phyloP scores from a whole-genome alignment of 2,888 invertebrate genomes.

The Drosophila histrio region DNA sequence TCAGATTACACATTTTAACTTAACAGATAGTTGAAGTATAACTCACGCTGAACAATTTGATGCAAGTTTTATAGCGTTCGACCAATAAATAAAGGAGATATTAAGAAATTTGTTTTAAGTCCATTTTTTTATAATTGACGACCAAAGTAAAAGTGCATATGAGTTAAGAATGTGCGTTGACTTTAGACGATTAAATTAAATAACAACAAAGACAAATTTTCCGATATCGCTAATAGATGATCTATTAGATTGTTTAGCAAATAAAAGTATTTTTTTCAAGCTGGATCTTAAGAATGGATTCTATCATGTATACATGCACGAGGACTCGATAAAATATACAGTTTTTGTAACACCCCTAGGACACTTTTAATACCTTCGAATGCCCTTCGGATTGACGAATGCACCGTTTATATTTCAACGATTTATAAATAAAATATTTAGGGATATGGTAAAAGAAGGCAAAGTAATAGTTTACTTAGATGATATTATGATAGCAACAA shows the following conservation, averaged over 20 bases:
- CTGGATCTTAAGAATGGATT: constrained; percentile 10
- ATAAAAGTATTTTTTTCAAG: constrained; percentile 7
- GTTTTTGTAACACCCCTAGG: constrained; percentile 14
- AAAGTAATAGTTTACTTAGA: constrained; percentile 6
- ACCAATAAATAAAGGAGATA: too few species aligned
- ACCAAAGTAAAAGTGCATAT: constrained; percentile 11
- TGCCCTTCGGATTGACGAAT: constrained; percentile 7
- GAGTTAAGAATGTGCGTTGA: constrained; percentile 16
- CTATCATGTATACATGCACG: constrained; percentile 9
- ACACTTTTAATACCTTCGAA: constrained; percentile 10
- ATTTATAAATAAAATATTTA: too few species aligned
- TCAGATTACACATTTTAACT: too few species aligned
- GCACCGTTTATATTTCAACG: not conserved
- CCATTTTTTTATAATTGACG: too few species aligned
- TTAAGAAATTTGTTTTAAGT: too few species aligned
- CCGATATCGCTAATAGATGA: constrained; percentile 21
- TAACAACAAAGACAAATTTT: constrained; percentile 13
- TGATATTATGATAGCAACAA: constrained; percentile 1
- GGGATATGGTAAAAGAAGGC: not conserved
- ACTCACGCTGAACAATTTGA: too few species aligned
- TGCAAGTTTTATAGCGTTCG: too few species aligned
- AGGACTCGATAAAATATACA: constrained; percentile 10
- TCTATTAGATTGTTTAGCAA: not conserved
- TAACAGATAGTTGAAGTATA: too few species aligned
- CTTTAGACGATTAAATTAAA: constrained; percentile 6